phyloP scores from a whole-genome alignment of 2,797 vertebrate genomes.

The Melanotaenia pygmaea region DNA sequence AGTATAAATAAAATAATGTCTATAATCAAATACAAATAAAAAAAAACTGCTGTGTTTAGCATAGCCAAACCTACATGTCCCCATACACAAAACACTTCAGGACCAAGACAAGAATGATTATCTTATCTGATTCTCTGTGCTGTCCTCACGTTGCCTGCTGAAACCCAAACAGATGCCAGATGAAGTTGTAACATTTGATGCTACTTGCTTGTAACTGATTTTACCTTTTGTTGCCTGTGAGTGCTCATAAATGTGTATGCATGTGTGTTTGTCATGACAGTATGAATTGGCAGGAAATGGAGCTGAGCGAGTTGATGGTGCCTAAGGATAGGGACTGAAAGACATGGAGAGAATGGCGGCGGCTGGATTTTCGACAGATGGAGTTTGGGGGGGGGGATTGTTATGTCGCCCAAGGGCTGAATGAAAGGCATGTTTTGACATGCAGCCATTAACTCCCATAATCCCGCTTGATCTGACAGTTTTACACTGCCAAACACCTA shows the following conservation, averaged over 20 bases:
- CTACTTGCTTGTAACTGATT: slow-evolving; percentile 25
- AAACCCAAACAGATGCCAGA: slow-evolving; percentile 13
- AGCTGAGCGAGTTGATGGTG: slow-evolving; percentile 64
- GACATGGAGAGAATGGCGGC: slow-evolving; percentile 57
- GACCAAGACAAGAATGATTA: slow-evolving; percentile 15
- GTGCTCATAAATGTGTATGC: slow-evolving; percentile 8
- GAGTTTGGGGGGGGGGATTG: slow-evolving; percentile 29
- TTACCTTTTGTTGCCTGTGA: slow-evolving; percentile 18
- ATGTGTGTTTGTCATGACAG: slow-evolving; percentile 21
- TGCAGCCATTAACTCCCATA: slow-evolving; percentile 63
- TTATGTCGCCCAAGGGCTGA: slow-evolving; percentile 58
- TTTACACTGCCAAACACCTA: slow-evolving; percentile 41
- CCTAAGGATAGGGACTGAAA: slow-evolving; percentile 54
- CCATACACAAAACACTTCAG: slow-evolving; percentile 13
- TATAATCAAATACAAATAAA: not conserved
- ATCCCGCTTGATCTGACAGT: slow-evolving; percentile 58
- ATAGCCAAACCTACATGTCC: slow-evolving; percentile 13
- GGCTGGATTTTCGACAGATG: slow-evolving; percentile 28
- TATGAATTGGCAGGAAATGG: slow-evolving; percentile 47
- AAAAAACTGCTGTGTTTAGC: not conserved
- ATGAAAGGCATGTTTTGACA: slow-evolving; percentile 67
- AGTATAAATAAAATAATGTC: slow-evolving; percentile 5
- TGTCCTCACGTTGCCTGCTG: slow-evolving; percentile 17
- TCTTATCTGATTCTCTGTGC: slow-evolving; percentile 29
- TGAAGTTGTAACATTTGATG: slow-evolving; percentile 13